Conservation (phyloP, 2,113 vertebrate genomes). For the Condylura cristata region DNA sequence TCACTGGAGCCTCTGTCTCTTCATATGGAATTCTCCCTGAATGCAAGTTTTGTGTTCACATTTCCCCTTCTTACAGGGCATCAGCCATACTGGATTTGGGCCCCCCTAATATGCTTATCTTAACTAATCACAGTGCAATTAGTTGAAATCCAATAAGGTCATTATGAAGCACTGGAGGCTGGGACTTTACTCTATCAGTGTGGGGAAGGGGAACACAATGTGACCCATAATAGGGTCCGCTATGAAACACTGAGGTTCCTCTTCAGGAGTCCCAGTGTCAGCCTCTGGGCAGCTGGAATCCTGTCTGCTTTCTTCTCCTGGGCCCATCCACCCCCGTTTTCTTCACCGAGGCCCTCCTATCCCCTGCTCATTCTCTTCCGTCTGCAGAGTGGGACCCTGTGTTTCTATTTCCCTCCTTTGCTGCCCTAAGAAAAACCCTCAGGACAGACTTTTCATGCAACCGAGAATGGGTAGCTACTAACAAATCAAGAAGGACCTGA, state of each 20-base stretch:
- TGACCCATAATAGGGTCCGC: not conserved
- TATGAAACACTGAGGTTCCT: not conserved
- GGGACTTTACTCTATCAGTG: not conserved
- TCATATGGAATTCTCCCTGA: not conserved
- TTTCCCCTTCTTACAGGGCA: not conserved
- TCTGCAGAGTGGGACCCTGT: not conserved
- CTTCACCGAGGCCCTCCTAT: no score
- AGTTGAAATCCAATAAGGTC: not conserved
- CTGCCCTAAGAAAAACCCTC: not conserved
- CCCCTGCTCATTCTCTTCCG: not conserved
- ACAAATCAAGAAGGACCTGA: not conserved
- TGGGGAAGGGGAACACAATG: rapidly evolving
- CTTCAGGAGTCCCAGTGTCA: not conserved
- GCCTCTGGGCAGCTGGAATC: not conserved
- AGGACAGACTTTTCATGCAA: not conserved
- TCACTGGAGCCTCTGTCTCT: not conserved
- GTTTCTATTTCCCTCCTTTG: not conserved
- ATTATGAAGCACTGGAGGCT: not conserved
- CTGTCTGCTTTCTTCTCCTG: not conserved
- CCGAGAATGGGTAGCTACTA: not conserved
- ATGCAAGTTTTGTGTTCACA: not conserved
- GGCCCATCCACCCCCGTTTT: no score
- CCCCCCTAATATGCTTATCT: not conserved
- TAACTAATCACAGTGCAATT: not conserved
- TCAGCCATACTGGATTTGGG: not conserved